These are phyloP conservation scores for Drosophila phalerata DNA, from an alignment of 2,888 invertebrate genomes.

Conservation along the genomic window DNA sequence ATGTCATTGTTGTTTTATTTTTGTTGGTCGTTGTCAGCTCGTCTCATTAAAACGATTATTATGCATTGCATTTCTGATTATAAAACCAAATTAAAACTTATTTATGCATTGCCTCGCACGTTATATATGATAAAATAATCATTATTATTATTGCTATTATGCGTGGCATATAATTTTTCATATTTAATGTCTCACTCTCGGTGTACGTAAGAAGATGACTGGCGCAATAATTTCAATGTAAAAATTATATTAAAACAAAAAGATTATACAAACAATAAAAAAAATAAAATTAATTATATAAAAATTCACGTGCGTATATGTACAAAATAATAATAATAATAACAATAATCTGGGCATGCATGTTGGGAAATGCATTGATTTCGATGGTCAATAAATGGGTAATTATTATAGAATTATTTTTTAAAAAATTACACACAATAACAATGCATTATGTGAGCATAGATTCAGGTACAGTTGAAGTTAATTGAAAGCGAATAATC, in stretches of 20 bases:
- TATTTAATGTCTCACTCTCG: slow-evolving; percentile 54
- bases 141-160: slow-evolving; percentile 58
- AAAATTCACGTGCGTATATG: slow-evolving; percentile 21
- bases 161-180: slow-evolving; percentile 62
- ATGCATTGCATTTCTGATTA: slow-evolving; percentile 77
- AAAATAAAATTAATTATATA: slow-evolving; percentile 44
- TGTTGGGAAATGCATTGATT: slow-evolving; percentile 61
- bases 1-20: slow-evolving; percentile 21
- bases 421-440: slow-evolving; percentile 21
- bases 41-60: slow-evolving; percentile 76
- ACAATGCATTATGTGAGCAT: slow-evolving; percentile 11
- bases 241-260: slow-evolving; percentile 54
- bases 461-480: not conserved
- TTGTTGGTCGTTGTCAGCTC: slow-evolving; percentile 59
- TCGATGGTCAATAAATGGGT: slow-evolving; percentile 57
- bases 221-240: slow-evolving; percentile 44
- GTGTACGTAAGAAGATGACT: slow-evolving; percentile 22
- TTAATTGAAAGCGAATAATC: not conserved
- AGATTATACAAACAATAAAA: slow-evolving; percentile 33
- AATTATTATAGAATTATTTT: slow-evolving; percentile 73
- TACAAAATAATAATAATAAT: slow-evolving; percentile 45
- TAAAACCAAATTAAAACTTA: slow-evolving; percentile 75
- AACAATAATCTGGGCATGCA: slow-evolving; percentile 62
- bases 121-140: slow-evolving; percentile 45
- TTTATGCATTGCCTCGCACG: slow-evolving; percentile 64